These are phyloP conservation scores for Piaya cayana DNA, from an alignment of 2,113 vertebrate genomes.

Conservation along the genomic window DNA sequence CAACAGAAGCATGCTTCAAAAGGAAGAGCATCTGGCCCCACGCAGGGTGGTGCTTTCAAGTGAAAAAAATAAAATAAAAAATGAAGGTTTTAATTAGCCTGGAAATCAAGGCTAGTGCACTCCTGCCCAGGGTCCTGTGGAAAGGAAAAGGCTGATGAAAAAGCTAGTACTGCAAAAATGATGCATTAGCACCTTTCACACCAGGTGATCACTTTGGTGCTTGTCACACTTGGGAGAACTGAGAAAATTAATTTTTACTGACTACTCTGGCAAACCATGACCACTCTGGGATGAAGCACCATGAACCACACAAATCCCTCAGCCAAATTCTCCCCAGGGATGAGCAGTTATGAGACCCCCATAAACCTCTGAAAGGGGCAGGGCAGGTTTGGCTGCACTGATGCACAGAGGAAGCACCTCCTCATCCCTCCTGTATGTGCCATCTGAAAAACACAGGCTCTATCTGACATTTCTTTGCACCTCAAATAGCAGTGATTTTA, in stretches of 20 bases:
- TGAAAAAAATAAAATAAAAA: background rate
- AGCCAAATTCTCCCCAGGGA: background rate
- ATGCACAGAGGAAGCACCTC: background rate
- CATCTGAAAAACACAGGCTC: background rate
- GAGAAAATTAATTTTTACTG: background rate
- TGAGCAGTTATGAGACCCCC: accelerated
- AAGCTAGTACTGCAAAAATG: background rate
- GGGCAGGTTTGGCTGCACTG: background rate
- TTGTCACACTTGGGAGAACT: accelerated
- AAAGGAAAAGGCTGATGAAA: background rate
- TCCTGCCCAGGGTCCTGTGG: background rate
- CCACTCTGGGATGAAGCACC: background rate
- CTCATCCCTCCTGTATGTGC: background rate
- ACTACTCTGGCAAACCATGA: background rate
- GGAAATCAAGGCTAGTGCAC: background rate
- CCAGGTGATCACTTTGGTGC: background rate
- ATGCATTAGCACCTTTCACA: background rate
- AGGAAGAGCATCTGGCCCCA: background rate
- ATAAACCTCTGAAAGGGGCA: background rate
- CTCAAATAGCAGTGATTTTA: background rate
- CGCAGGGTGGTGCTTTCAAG: background rate
- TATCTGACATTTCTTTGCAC: background rate
- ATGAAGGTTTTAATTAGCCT: background rate
- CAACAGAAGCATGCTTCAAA: background rate
- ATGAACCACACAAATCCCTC: background rate